Conservation (phyloP, 2,113 vertebrate species). For the Ramphastos sulfuratus region DNA sequence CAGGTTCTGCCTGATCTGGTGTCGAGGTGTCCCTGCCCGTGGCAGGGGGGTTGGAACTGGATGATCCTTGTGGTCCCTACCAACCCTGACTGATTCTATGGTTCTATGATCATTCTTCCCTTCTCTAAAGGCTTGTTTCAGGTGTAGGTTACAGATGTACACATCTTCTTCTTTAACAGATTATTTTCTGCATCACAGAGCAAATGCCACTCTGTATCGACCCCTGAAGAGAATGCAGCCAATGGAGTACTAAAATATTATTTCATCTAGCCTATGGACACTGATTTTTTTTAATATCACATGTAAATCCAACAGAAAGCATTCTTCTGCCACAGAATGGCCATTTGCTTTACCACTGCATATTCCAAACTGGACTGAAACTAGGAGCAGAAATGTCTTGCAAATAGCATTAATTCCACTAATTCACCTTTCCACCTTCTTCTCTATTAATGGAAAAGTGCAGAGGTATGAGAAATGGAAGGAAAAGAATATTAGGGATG, state of each 20-base stretch:
- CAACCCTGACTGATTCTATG: too few species aligned
- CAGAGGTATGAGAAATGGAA: not conserved
- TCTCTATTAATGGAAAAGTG: not conserved
- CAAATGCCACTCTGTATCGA: constrained; percentile 35
- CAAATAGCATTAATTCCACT: not conserved
- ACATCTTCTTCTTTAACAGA: constrained; percentile 29
- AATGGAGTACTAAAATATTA: constrained; percentile 46
- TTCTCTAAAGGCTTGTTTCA: not conserved
- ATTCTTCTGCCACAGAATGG: not conserved
- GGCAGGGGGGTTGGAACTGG: too few species aligned
- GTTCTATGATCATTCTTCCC: not conserved
- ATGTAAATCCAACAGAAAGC: constrained; percentile 8
- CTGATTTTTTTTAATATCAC: constrained; percentile 40
- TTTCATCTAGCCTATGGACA: constrained; percentile 17
- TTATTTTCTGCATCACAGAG: constrained; percentile 65
- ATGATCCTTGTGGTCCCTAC: too few species aligned
- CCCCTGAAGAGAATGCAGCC: constrained; percentile 14
- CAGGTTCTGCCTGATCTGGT: not conserved
- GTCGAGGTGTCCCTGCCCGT: too few species aligned
- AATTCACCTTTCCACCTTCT: not conserved
- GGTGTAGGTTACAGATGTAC: constrained; percentile 1
- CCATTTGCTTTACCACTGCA: not conserved
- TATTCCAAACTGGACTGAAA: not conserved
- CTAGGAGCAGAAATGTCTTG: not conserved
- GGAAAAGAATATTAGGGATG: not conserved